phyloP scores from a whole-genome alignment of 30 jellyfish, hydroid and myxozoan genomes.

The Phacellophora camtschatica region DNA sequence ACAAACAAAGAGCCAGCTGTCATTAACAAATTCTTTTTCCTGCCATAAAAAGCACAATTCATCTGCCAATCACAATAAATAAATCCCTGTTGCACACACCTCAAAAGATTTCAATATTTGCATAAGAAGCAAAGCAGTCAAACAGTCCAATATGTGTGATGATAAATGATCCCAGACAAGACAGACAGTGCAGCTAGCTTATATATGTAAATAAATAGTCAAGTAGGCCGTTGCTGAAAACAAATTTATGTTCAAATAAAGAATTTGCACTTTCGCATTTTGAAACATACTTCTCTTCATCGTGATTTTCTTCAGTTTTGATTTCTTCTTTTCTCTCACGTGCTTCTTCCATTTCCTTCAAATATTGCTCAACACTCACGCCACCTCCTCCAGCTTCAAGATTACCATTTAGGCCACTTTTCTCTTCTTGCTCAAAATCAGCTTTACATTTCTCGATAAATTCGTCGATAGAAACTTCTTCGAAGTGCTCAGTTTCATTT shows the following conservation, averaged over 20 bases:
- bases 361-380: slow-evolving; percentile 36
- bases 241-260: background rate
- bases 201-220: too few species aligned
- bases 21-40: too few species aligned
- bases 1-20: too few species aligned
- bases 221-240: background rate
- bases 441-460: slow-evolving; percentile 13
- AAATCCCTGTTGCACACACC: too few species aligned
- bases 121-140: too few species aligned
- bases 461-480: slow-evolving; percentile 44
- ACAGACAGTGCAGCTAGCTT: too few species aligned
- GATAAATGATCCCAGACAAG: too few species aligned
- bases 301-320: background rate
- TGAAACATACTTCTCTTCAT: slow-evolving; percentile 6
- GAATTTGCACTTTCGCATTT: too few species aligned
- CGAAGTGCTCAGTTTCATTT: background rate
- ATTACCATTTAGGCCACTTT: slow-evolving; percentile 15
- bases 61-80: too few species aligned
- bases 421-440: slow-evolving; percentile 50
- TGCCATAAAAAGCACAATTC: too few species aligned
- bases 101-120: too few species aligned
- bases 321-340: background rate
- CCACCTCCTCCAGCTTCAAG: slow-evolving; percentile 11
- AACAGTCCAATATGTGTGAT: too few species aligned
- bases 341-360: slow-evolving; percentile 53